Conservation (phyloP, 2,888 invertebrate species). For the Bimastos eiseni region DNA sequence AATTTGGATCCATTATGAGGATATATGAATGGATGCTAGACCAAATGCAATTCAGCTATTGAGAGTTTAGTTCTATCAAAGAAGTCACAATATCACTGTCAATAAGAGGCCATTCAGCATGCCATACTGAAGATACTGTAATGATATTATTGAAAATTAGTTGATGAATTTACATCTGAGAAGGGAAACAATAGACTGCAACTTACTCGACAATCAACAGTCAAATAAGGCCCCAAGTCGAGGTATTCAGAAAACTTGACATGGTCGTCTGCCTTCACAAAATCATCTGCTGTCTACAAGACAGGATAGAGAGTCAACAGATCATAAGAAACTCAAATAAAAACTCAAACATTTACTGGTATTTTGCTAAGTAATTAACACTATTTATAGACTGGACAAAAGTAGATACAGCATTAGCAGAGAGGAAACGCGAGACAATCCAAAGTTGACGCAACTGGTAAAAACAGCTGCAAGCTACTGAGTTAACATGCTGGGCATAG, state of each 20-base stretch:
- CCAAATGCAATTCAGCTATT: not conserved
- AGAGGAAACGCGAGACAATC: too few relatives aligned
- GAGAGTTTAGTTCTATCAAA: not conserved
- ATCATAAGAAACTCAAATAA: not conserved
- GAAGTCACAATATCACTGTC: not conserved
- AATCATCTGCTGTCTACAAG: conserved; percentile 1
- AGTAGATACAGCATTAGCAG: too few relatives aligned
- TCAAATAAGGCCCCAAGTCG: not conserved
- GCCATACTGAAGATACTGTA: not conserved
- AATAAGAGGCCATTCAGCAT: not conserved
- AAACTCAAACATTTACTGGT: not conserved
- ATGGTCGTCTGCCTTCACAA: not conserved
- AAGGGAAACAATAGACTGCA: not conserved
- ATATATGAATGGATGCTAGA: not conserved
- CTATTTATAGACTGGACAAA: not conserved
- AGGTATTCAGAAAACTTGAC: conserved; percentile 4
- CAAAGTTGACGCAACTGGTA: too few relatives aligned
- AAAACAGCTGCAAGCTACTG: too few relatives aligned
- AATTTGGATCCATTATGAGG: not conserved
- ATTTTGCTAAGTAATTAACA: not conserved
- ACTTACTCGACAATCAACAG: not conserved
- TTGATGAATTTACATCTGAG: not conserved
- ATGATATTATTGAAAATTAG: not conserved
- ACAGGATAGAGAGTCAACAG: not conserved
- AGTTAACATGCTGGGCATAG: too few relatives aligned